phyloP scores from a whole-genome alignment of 1,140 invertebrate genomes.

The Maconellicoccus hirsutus region DNA sequence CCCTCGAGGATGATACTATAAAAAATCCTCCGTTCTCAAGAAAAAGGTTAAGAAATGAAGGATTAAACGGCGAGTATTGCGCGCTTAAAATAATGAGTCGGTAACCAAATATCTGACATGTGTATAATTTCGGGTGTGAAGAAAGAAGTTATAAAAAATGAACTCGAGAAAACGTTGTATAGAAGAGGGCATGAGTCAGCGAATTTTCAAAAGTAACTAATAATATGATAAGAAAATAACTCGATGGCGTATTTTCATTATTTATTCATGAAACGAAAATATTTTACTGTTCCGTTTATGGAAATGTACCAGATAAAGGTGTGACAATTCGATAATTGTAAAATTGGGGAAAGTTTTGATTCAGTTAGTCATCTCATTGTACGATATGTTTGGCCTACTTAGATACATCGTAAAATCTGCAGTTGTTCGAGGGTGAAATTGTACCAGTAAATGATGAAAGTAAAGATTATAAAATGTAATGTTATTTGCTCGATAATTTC shows the following conservation, averaged over 20 bases:
- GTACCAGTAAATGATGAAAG: too few species aligned
- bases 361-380: not conserved
- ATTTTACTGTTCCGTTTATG: not conserved
- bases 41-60: not conserved
- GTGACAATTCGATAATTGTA: not conserved
- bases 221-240: not conserved
- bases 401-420: not conserved
- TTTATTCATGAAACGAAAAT: slow-evolving; percentile 10
- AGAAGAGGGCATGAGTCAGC: not conserved
- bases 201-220: not conserved
- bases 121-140: too few species aligned
- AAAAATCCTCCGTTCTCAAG: not conserved
- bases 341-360: not conserved
- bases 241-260: not conserved
- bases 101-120: too few species aligned
- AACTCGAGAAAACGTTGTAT: not conserved
- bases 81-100: not conserved
- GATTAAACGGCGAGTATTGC: not conserved
- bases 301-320: not conserved
- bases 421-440: too few species aligned
- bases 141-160: too few species aligned
- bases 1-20: not conserved
- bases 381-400: not conserved
- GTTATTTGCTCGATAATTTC: too few species aligned
- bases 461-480: too few species aligned